These are phyloP conservation scores for Drosophila kohkoa DNA, from an alignment of 1,140 invertebrate species.

Conservation along the genomic window DNA sequence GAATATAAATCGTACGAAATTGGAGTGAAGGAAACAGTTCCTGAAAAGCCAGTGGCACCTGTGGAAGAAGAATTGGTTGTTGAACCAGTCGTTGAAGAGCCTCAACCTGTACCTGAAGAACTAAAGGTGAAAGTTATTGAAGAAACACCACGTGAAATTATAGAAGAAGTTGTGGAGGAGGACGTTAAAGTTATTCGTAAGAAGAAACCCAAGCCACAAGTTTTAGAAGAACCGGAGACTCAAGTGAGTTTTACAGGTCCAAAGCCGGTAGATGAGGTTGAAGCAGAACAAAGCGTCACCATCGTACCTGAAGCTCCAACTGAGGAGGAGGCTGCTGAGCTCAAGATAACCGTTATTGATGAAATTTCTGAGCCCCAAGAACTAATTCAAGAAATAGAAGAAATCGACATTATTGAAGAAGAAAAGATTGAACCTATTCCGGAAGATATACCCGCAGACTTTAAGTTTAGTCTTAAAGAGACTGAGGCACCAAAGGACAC, in stretches of 20 bases:
- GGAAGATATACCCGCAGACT: slow-evolving; percentile 53
- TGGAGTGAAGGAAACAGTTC: slow-evolving; percentile 56
- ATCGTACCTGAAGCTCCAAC: slow-evolving; percentile 73
- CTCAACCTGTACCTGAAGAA: slow-evolving; percentile 59
- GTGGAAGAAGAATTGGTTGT: slow-evolving; percentile 22
- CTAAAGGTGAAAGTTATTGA: slow-evolving; percentile 72
- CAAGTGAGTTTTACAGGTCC: slow-evolving; percentile 55
- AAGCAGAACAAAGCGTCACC: slow-evolving; percentile 56
- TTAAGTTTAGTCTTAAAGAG: slow-evolving; percentile 63
- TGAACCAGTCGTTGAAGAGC: slow-evolving; percentile 55
- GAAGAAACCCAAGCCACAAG: slow-evolving; percentile 67
- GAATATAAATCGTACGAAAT: slow-evolving; percentile 65
- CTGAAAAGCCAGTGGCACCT: slow-evolving; percentile 44
- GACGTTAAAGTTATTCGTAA: slow-evolving; percentile 68
- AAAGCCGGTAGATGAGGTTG: slow-evolving; percentile 65
- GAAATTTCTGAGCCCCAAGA: slow-evolving; percentile 62
- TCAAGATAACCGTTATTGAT: slow-evolving; percentile 71
- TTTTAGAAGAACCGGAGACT: slow-evolving; percentile 67
- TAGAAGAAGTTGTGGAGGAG: slow-evolving; percentile 70
- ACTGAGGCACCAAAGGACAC: slow-evolving; percentile 65
- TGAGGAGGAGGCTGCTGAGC: slow-evolving; percentile 75
- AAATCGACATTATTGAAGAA: slow-evolving; percentile 63
- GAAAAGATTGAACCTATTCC: slow-evolving; percentile 11
- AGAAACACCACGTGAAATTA: slow-evolving; percentile 64
- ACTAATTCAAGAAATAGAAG: slow-evolving; percentile 70